Evolutionary conservation across 2,113 vertebrate genomes (phyloP), one percentile per base, ranked within the genome.

Genomic region (Cebus imitator): DNA sequence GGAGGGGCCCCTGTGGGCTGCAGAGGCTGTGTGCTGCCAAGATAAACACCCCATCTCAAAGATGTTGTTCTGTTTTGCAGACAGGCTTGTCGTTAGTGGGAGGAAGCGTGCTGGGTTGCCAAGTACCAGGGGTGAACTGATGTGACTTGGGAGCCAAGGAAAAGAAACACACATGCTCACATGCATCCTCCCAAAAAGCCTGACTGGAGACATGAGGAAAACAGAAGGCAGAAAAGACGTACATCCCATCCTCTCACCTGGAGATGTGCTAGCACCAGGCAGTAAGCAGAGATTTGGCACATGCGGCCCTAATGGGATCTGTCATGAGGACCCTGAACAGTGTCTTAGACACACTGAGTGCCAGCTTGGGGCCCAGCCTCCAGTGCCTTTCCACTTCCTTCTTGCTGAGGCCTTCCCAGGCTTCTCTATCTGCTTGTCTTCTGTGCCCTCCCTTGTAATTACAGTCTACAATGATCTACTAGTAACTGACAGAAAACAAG

Each of bases 31-130:
- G 20, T 0, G 88, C 93, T 98, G 98, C 98, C 98, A 97, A 73
- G 98, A 98, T 98, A 98, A 99, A 98, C 97, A 98, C 21, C 95
- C 81, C 97, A 89, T 96, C 95, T 98, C 95, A 98, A 98, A 98
- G 96, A 98, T 98, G 98, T 97, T 98, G 98, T 98, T 98, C 98
- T 98, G 97, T 97, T 98, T 98, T 98, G 97, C 97, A 98, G 97
- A 98, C 97, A 97, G 97, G 79, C 97, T 98, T 98, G 91, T 93
- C 96, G 92, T 97, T 98, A 96, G 98, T 94, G 96, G 95, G 98
- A 98, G 97, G 98, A 98, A 98, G 92, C 0, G 0, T 84, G 94
- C 90, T 96, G 95, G 94, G 96, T 96, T 97, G 98, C 97, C 98
- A 98, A 98, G 90, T 96, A 95, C 96, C 95, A 98, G 96, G 95